These are phyloP conservation scores for Nymphalis c-album DNA, from an alignment of 2,888 invertebrate species.

Conservation along the genomic window DNA sequence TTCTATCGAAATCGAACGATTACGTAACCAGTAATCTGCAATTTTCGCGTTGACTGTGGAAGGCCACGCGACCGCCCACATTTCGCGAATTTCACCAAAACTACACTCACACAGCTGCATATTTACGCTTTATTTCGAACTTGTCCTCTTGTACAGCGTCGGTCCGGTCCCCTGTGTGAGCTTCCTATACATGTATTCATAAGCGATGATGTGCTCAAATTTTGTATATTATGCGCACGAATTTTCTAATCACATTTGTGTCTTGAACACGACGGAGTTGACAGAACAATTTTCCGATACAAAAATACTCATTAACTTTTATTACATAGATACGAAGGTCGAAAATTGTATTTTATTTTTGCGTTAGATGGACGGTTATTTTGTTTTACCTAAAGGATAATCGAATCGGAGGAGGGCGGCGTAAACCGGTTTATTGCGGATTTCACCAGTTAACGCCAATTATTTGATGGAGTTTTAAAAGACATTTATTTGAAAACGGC, in stretches of 20 bases:
- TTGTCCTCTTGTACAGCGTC: conserved; percentile 51
- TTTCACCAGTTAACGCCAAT: conserved; percentile 58
- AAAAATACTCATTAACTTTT: background rate
- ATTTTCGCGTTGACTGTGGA: conserved; percentile 50
- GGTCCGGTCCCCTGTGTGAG: conserved; percentile 48
- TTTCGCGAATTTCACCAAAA: conserved; percentile 69
- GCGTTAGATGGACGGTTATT: conserved; percentile 22
- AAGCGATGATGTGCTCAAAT: conserved; percentile 38
- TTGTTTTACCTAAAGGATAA: conserved; percentile 46
- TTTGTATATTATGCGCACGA: conserved; percentile 46
- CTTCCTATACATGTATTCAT: conserved; percentile 34
- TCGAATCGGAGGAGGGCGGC: conserved; percentile 50
- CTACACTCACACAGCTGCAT: conserved; percentile 69
- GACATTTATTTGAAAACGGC: conserved; percentile 27
- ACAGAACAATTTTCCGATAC: conserved; percentile 13
- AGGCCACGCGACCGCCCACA: conserved; percentile 66
- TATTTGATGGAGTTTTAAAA: conserved; percentile 40
- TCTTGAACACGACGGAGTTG: conserved; percentile 38
- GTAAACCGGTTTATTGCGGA: conserved; percentile 54
- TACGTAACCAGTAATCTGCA: conserved; percentile 39
- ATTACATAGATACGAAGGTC: background rate
- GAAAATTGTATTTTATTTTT: conserved; percentile 15
- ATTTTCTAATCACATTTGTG: conserved; percentile 47
- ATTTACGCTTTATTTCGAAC: conserved; percentile 66
- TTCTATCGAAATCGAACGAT: conserved; percentile 22